Evolutionary conservation across 2,113 vertebrate genomes (phyloP).

Genomic region (Cichladusa arquata): DNA sequence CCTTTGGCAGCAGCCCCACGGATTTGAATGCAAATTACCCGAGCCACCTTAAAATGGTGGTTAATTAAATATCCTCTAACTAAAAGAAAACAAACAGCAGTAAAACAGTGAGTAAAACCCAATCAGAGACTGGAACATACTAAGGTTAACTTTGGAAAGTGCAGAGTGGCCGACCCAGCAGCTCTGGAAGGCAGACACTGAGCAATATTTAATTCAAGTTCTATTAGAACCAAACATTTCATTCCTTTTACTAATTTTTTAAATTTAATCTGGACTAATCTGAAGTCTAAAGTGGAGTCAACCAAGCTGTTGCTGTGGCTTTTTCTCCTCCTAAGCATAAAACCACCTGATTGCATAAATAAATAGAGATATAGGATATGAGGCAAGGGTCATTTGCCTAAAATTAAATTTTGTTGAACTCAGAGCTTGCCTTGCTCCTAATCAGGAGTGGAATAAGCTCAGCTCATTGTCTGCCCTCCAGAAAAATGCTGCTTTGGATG

Average conservation of each 20-base stretch:
- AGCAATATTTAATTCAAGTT: background rate
- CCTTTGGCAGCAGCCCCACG: rapidly evolving
- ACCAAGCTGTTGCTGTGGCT: background rate
- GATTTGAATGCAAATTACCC: conserved; percentile 57
- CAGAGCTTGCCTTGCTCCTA: background rate
- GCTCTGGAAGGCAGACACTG: background rate
- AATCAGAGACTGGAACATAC: conserved; percentile 7
- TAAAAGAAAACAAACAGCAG: background rate
- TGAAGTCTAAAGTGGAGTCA: background rate
- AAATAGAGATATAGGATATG: background rate
- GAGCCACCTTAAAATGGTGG: conserved; percentile 64
- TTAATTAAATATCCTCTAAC: background rate
- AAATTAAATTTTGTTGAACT: background rate
- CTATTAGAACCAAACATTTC: conserved; percentile 15
- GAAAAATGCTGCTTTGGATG: background rate
- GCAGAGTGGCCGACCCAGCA: background rate
- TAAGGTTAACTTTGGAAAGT: background rate
- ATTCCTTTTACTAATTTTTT: background rate
- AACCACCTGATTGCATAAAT: background rate
- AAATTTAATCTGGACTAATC: background rate
- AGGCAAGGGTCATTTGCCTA: background rate
- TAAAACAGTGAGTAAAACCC: background rate
- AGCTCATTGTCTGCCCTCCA: background rate
- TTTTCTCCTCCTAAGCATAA: background rate
- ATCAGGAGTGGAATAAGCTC: background rate